Evolutionary conservation across 2,888 invertebrate genomes (phyloP).

Genomic region (Acleris cristana): DNA sequence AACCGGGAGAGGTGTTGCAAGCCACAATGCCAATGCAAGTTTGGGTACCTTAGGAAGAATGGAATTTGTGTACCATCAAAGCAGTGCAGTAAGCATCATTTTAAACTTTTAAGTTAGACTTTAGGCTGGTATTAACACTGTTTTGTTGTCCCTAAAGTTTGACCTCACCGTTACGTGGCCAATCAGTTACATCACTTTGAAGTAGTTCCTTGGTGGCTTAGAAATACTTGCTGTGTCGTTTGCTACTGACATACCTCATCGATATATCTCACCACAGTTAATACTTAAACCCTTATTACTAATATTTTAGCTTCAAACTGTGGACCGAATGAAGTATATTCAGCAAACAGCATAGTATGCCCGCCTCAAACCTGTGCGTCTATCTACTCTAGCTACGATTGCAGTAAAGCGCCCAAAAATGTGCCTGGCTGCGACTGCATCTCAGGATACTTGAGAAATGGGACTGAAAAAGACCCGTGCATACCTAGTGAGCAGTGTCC

Average conservation of each 20-base stretch:
- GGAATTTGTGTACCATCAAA: slow-evolving; percentile 14
- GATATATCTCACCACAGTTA: no score
- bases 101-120: no score
- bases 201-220: no score
- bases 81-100: slow-evolving; percentile 20
- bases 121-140: no score
- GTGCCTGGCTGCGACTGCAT: slow-evolving; percentile 37
- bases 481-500: slow-evolving; percentile 36
- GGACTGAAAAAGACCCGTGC: slow-evolving; percentile 32
- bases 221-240: no score
- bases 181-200: no score
- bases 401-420: background rate
- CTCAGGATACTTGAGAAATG: slow-evolving; percentile 36
- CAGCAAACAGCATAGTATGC: slow-evolving; percentile 25
- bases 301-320: slow-evolving; percentile 22
- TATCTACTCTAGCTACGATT: slow-evolving; percentile 21
- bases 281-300: background rate
- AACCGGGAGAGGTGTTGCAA: slow-evolving; percentile 25
- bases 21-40: slow-evolving; percentile 34
- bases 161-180: no score
- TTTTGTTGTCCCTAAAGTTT: no score
- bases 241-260: no score
- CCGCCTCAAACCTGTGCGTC: slow-evolving; percentile 38
- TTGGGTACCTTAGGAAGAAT: slow-evolving; percentile 25
- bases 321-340: slow-evolving; percentile 35